Conservation (phyloP, 2,113 vertebrate genomes). For the Paramormyrops kingsleyae region DNA sequence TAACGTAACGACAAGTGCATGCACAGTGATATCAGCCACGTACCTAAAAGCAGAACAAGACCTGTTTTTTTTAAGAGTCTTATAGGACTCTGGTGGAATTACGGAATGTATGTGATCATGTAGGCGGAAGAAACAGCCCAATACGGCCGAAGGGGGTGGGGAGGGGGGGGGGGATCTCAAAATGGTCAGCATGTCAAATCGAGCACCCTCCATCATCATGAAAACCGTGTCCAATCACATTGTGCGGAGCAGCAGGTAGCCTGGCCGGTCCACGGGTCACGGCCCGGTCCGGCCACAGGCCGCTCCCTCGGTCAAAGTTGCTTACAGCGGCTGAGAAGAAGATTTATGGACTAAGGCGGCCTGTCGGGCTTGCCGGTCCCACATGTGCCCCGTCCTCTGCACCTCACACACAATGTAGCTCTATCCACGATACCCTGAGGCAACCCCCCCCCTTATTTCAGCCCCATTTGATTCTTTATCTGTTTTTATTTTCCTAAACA, state of each 20-base stretch:
- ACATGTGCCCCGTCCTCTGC: neutral
- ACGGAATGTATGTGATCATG: neutral
- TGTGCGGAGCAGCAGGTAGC: conserved; percentile 92
- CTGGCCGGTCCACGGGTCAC: conserved; percentile 72
- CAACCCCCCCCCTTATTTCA: neutral
- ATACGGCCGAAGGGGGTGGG: neutral
- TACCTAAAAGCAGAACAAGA: neutral
- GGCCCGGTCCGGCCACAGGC: conserved; percentile 61
- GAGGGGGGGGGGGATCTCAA: neutral
- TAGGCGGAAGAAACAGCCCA: neutral
- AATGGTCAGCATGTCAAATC: conserved; percentile 68
- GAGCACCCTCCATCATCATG: conserved; percentile 73
- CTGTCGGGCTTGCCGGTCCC: neutral
- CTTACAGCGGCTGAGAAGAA: conserved; percentile 59
- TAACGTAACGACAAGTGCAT: neutral
- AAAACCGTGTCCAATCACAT: conserved; percentile 83
- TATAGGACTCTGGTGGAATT: neutral
- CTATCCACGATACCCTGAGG: neutral
- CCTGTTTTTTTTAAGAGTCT: neutral
- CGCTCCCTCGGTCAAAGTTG: conserved; percentile 60
- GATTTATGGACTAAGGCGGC: conserved; percentile 57
- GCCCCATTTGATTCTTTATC: neutral
- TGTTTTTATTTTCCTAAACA: conserved; percentile 1
- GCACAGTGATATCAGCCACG: neutral
- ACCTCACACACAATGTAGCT: neutral